Evolutionary conservation across 2,797 vertebrate species (phyloP).

Genomic region (Gymnothorax javanicus): DNA sequence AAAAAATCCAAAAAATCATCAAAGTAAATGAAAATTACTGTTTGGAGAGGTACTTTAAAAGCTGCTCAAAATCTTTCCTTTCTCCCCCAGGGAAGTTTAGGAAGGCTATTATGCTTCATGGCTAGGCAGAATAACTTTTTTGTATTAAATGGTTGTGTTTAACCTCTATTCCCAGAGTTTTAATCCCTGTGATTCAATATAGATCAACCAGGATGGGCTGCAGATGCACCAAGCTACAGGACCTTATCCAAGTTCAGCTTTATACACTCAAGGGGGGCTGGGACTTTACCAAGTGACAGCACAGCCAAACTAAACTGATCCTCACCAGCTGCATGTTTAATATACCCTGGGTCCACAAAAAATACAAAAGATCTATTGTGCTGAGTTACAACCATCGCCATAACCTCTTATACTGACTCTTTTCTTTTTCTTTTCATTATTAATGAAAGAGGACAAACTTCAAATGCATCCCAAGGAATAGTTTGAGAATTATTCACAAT

Average conservation of each 20-base stretch:
- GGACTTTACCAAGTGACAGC: conserved; percentile 8
- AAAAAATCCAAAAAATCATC: background rate
- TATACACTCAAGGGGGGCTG: conserved; percentile 1
- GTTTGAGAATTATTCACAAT: background rate
- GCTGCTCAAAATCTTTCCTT: background rate
- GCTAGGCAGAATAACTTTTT: conserved; percentile 23
- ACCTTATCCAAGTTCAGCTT: conserved; percentile 22
- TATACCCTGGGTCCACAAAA: conserved; percentile 30
- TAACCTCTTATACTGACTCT: conserved; percentile 10
- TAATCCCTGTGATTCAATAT: conserved; percentile 17
- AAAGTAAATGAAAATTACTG: conserved; percentile 16
- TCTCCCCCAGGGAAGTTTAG: conserved; percentile 10
- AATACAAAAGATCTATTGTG: conserved; percentile 39
- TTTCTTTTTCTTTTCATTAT: background rate
- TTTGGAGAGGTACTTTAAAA: conserved; percentile 19
- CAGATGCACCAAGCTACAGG: conserved; percentile 14
- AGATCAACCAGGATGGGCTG: background rate
- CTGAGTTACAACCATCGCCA: conserved; percentile 33
- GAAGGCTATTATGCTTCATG: background rate
- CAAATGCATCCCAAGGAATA: background rate
- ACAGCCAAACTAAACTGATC: conserved; percentile 40
- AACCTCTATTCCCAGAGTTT: conserved; percentile 1
- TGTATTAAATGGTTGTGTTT: conserved; percentile 25
- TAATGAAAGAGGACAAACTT: conserved; percentile 1
- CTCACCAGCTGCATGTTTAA: conserved; percentile 41